Evolutionary conservation across 2,888 invertebrate species (phyloP).

Genomic region (Drosophila peninsularis): DNA sequence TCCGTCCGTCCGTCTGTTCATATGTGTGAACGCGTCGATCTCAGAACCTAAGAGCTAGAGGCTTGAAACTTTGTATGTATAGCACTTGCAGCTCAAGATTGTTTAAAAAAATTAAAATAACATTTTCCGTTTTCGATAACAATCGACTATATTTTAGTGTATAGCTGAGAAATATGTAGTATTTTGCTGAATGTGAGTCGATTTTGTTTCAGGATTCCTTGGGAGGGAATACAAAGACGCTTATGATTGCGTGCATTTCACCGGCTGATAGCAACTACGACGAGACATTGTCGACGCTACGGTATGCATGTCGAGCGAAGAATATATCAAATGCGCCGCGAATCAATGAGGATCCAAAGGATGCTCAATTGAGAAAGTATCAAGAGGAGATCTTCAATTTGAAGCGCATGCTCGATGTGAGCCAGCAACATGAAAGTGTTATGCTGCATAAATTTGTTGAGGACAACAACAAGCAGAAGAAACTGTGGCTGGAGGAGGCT

Average conservation of each 20-base stretch:
- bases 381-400: conserved; percentile 93
- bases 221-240: conserved; percentile 94
- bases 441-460: conserved; percentile 3
- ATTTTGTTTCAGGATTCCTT: conserved; percentile 87
- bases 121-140: too few species aligned
- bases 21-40: too few species aligned
- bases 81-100: too few species aligned
- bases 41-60: too few species aligned
- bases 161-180: too few species aligned
- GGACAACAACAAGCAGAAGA: conserved; percentile 9
- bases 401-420: conserved; percentile 71
- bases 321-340: conserved; percentile 94
- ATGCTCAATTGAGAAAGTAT: conserved; percentile 92
- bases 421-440: conserved; percentile 31
- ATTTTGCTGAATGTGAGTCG: background rate
- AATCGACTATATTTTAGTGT: too few species aligned
- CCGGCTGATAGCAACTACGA: conserved; percentile 93
- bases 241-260: conserved; percentile 94
- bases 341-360: conserved; percentile 96
- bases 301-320: conserved; percentile 94
- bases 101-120: too few species aligned
- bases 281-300: conserved; percentile 92
- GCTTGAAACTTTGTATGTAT: too few species aligned
- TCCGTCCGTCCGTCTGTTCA: too few species aligned
- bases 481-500: conserved; percentile 85